Evolutionary conservation across 2,888 invertebrate genomes (phyloP), one percentile per base, ranked within the genome.

Genomic region (Agrilus mali): DNA sequence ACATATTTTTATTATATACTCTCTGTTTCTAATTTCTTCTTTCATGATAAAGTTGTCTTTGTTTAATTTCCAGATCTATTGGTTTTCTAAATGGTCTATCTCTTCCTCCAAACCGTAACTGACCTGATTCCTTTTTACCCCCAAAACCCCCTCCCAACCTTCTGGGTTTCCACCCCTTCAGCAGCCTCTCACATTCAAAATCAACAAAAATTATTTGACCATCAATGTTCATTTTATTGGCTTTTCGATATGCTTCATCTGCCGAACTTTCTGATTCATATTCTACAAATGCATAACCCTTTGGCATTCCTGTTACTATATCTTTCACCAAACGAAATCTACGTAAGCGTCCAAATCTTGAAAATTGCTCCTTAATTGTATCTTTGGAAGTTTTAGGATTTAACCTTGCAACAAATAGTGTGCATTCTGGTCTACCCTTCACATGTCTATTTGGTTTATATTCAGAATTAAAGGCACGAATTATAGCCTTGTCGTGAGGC

Each of bases 141-240:
- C 88, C 88, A 59, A 89, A 83, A 12, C 92, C 92, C 13, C 92
- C 92, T 4, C 92, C 92, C 6, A 90, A 68, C 49, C 92, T 67
- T 49, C 92, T 71, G 3, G 92, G 92, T 58, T 80, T 77, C 92
- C 92, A 92, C 2, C 87, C 87, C 44, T 72, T 71, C 55, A 87
- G 60, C 7, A 65, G 58, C 46, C 88, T 71, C 59, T 79, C 82
- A 53, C 78, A 79, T 64, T 89, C 89, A 54, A 74, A 75, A 62
- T 92, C 89, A 3, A 86, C 80, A 55, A 89, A 72, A 27, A 90
- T 68, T 58, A 77, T 75, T 17, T 72, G 70, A 2, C 81, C 81
- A 58, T 87, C 85, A 35, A 90, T 63, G 36, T 65, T 60, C 43
- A 69, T 65, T 55, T 74, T 76, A 52, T 80, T 69, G 55, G 78